Evolutionary conservation across 2,888 invertebrate genomes (phyloP).

Genomic region (Scotopteryx bipunctaria): DNA sequence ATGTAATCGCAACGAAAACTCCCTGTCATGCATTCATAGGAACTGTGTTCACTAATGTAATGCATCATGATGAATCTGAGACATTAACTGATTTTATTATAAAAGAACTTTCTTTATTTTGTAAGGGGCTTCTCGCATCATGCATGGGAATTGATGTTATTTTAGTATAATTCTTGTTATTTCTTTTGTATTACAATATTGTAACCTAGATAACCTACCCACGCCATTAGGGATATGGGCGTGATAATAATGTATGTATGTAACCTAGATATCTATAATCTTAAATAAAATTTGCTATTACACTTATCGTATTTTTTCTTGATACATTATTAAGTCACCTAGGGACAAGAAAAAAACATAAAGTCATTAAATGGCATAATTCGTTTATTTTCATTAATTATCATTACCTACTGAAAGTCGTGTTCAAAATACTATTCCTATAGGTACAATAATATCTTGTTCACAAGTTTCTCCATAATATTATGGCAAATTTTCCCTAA

Average conservation of each 20-base stretch:
- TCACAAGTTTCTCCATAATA: constrained; percentile 62
- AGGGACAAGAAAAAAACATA: constrained; percentile 8
- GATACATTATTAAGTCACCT: constrained; percentile 31
- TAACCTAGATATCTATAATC: constrained; percentile 11
- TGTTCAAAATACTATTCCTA: constrained; percentile 67
- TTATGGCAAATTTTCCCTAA: constrained; percentile 59
- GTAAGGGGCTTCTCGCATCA: constrained; percentile 70
- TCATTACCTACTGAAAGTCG: constrained; percentile 56
- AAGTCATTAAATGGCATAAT: background rate
- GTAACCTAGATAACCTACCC: too few relatives aligned
- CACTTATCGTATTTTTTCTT: constrained; percentile 40
- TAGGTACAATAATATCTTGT: constrained; percentile 62
- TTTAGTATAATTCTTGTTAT: constrained; percentile 52
- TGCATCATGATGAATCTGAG: constrained; percentile 53
- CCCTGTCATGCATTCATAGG: constrained; percentile 75
- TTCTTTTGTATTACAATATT: constrained; percentile 19
- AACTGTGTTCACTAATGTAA: constrained; percentile 61
- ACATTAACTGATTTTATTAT: constrained; percentile 67
- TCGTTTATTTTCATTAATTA: constrained; percentile 8
- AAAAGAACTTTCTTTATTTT: constrained; percentile 67
- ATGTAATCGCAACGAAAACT: constrained; percentile 65
- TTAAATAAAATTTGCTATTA: constrained; percentile 29
- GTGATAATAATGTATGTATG: constrained; percentile 3
- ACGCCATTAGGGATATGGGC: too few relatives aligned
- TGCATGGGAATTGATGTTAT: constrained; percentile 72